Evolutionary conservation across 2,888 invertebrate genomes (phyloP), one percentile per base, ranked within the genome.

Genomic region (Calameuta idolon): DNA sequence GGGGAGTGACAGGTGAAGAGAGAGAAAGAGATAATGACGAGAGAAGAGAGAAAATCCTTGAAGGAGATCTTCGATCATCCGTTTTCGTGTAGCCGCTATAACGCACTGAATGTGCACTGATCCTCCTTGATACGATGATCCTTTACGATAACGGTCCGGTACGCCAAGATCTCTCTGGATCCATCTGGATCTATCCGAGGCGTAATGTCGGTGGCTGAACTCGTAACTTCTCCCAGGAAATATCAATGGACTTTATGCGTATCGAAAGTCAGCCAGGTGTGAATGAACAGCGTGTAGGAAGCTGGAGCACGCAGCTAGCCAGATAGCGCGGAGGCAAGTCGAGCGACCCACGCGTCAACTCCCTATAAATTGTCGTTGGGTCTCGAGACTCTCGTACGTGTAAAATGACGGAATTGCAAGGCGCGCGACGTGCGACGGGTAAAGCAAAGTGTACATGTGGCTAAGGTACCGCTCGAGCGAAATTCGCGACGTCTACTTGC

Each of bases 351-450:
- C 88, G 87, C 86, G 80, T 83, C 79, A 82, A 76, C 83, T 83
- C 77, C 82, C 84, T 84, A 87, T 87, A 87, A 87, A 88, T 88
- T 84, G 85, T 87, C 85, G 79, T 83, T 83, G 82, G 23, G 55
- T 55, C 40, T 55, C 40, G 15, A 55, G 40, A 23, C 9, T 23
- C 55, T 23, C 55, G 23, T 23, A 23, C 23, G 2, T 55, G 55
- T 23, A 55, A 23, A 55, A 55, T 55, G 9, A 15, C 23, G 55
- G 55, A 55, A 55, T 55, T 9, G 55, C 23, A 55, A 55, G 55
- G 55, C 55, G 55, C 55, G 23, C 23, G 23, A n/a, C 55, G 55
- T 55, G 9, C 23, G 23, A 5, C 40, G 40, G 4, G 40, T 15
- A 1, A 40, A 55, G 23, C 23, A 55, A 15, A 23, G 23, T 55